phyloP scores from a whole-genome alignment of 2,113 vertebrate genomes.

The Equus przewalskii region DNA sequence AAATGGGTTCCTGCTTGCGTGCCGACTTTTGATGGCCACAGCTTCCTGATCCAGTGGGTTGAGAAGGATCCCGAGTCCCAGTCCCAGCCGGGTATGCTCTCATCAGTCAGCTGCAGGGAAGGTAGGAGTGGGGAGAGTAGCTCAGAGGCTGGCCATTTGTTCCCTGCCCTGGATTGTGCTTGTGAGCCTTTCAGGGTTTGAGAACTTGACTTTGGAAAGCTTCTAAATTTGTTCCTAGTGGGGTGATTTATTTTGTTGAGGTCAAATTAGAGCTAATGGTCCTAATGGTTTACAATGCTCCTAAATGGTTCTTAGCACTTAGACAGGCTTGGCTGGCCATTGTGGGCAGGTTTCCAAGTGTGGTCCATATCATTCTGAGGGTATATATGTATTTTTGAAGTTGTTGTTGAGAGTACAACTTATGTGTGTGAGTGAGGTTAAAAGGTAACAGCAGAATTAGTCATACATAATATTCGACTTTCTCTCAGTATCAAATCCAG shows the following conservation, averaged over 20 bases:
- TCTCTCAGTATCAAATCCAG: background rate
- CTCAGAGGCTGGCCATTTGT: background rate
- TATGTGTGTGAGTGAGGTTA: constrained; percentile 13
- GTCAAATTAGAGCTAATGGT: constrained; percentile 85
- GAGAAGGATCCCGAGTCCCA: background rate
- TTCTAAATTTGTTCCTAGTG: constrained; percentile 82
- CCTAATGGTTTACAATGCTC: constrained; percentile 83
- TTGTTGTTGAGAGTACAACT: constrained; percentile 1
- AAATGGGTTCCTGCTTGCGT: background rate
- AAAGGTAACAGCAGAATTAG: constrained; percentile 51
- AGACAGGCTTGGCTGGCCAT: constrained; percentile 70
- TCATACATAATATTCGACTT: constrained; percentile 36
- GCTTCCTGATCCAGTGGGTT: background rate
- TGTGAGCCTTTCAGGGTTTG: constrained; percentile 55
- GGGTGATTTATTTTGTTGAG: constrained; percentile 84
- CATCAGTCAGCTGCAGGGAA: accelerated
- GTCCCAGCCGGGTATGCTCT: background rate
- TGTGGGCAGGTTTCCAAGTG: constrained; percentile 77
- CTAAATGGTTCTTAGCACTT: constrained; percentile 86
- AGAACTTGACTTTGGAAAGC: constrained; percentile 80
- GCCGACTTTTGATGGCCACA: accelerated
- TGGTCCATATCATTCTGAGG: constrained; percentile 66
- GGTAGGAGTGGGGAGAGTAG: background rate
- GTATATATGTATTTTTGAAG: constrained; percentile 30
- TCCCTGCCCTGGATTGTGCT: background rate